Conservation (phyloP, 2,888 invertebrate species). For the Branchipolynoe longqiensis region DNA sequence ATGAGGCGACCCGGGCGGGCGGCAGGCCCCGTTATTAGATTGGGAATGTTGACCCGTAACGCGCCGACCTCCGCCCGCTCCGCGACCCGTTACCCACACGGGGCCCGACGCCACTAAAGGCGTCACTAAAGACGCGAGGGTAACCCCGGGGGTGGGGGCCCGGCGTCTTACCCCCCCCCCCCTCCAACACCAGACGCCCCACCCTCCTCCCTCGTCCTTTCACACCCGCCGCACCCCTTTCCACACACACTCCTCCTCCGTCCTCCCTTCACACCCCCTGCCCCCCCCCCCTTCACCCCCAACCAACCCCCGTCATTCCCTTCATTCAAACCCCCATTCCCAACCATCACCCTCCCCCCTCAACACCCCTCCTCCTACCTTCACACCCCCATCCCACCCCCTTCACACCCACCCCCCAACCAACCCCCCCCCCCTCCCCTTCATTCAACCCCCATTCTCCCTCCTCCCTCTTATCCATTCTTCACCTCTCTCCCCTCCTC, state of each 20-base stretch:
- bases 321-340: slow-evolving; percentile 6
- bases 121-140: slow-evolving; percentile 33
- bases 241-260: not conserved
- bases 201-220: slow-evolving; percentile 3
- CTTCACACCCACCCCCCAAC: not conserved
- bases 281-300: not conserved
- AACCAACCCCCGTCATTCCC: not conserved
- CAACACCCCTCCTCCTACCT: slow-evolving; percentile 8
- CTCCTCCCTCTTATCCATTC: not conserved
- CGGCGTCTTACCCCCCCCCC: slow-evolving; percentile 40
- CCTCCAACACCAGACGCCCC: too few species aligned
- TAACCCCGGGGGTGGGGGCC: slow-evolving; percentile 9
- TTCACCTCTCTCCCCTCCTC: not conserved
- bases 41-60: slow-evolving; percentile 52
- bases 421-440: not conserved
- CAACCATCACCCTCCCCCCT: not conserved
- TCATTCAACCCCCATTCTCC: not conserved
- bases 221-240: not conserved
- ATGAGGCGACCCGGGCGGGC: slow-evolving; percentile 41
- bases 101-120: slow-evolving; percentile 42
- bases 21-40: slow-evolving; percentile 40
- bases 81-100: slow-evolving; percentile 48
- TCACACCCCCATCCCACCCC: not conserved
- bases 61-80: not conserved
- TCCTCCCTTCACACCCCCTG: not conserved